Conservation (phyloP, 2,888 invertebrate genomes). For the Lottia gigantea region DNA sequence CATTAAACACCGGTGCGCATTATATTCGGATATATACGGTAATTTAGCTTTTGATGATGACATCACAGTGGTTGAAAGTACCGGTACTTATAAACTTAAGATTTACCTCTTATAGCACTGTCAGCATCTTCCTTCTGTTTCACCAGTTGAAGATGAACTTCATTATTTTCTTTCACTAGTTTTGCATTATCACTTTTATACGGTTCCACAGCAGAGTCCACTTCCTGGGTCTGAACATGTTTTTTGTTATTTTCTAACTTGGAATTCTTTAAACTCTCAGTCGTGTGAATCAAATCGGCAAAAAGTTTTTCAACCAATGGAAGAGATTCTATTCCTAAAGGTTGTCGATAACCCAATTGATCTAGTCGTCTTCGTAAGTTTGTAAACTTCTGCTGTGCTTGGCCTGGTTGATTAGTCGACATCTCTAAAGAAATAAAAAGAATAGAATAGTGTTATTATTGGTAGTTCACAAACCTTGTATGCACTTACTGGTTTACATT, state of each 20-base stretch:
- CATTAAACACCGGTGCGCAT: no score
- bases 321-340: constrained; percentile 79
- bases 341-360: constrained; percentile 83
- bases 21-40: no score
- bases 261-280: constrained; percentile 86
- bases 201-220: constrained; percentile 59
- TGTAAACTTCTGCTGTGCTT: constrained; percentile 66
- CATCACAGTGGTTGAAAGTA: no score
- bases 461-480: no score
- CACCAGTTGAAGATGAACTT: constrained; percentile 64
- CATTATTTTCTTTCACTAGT: constrained; percentile 68
- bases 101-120: constrained; percentile 56
- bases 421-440: constrained; percentile 17
- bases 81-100: no score
- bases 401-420: constrained; percentile 39
- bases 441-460: no score
- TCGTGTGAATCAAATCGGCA: constrained; percentile 86
- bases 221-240: constrained; percentile 38
- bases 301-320: constrained; percentile 84
- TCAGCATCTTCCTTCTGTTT: constrained; percentile 64
- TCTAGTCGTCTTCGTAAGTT: constrained; percentile 80
- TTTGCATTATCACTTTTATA: constrained; percentile 69
- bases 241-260: constrained; percentile 72
- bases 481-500: no score
- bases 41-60: no score